Evolutionary conservation across 2,888 invertebrate genomes (phyloP), one percentile per base, ranked within the genome.

Genomic region (Metallyticus violacea): DNA sequence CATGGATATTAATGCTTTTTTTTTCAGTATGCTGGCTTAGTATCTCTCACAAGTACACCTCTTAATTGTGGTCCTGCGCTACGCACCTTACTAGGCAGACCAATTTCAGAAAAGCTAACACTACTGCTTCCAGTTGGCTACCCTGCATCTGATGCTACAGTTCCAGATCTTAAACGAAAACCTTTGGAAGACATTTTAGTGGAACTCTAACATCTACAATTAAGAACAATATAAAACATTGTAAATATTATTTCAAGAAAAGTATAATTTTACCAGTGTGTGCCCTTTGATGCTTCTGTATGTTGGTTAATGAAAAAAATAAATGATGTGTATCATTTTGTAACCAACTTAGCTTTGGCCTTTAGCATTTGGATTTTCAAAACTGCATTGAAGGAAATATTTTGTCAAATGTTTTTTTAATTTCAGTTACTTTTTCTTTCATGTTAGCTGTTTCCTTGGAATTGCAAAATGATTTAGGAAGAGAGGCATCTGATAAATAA

Each of bases 31-130:
- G 97, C 97, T 85, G 98, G 98, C 0, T 92, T 98, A 81, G 96
- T 95, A 81, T 96, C 98, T 0, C 92, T 98, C 78, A 97, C 97
- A 0, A 97, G 98, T 3, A 98, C 98, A 0, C 98, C 98, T 0
- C 92, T 98, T 81, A 98, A 98, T 91, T 97, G 98, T 91, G 97
- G 97, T 9, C 95, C 97, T 3, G 95, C 96, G 0, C 93, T 98
- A 27, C 93, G 97, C 15, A 92, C 92, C 26, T 93, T 98, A 6
- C 93, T 98, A 1, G 93, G 93, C n/a, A 93, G 98, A 85, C 98
- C 98, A 0, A 89, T 91, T 0, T 95, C 96, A 90, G 98, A 98
- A 91, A 96, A 97, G 89, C 92, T 98, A 28, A 93, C 96, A 6
- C 93, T 98, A 0, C 93, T 98, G 6, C 92, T 98, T 22, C 98